phyloP scores from a whole-genome alignment of 2,113 vertebrate genomes.

The Drymodes brunneopygia region DNA sequence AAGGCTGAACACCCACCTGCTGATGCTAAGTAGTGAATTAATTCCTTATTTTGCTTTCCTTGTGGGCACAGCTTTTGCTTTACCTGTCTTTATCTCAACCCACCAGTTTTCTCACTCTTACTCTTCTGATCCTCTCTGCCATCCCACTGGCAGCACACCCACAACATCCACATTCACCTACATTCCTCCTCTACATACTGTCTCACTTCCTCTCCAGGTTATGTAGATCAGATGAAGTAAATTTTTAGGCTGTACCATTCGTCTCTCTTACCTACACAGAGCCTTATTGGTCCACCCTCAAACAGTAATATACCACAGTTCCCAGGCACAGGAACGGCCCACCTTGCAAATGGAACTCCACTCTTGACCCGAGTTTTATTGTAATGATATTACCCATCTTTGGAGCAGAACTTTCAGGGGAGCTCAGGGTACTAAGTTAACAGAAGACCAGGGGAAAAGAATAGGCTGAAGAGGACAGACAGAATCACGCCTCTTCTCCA shows the following conservation, averaged over 20 bases:
- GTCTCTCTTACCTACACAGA: not conserved
- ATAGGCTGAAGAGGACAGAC: not conserved
- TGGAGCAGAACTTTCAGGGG: not conserved
- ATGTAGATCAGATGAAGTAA: not conserved
- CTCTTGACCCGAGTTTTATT: fast-evolving
- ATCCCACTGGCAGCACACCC: not conserved
- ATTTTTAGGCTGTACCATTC: not conserved
- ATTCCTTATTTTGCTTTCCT: not conserved
- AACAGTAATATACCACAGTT: not conserved
- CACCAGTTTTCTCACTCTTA: not conserved
- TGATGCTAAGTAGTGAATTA: not conserved
- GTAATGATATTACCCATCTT: not conserved
- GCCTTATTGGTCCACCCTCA: not conserved
- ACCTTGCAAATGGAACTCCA: not conserved
- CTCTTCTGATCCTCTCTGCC: not conserved
- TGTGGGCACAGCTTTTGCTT: not conserved
- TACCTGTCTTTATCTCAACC: not conserved
- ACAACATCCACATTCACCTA: not conserved
- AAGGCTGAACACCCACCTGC: not conserved
- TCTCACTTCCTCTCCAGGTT: not conserved
- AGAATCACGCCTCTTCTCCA: not conserved
- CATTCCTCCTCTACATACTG: not conserved
- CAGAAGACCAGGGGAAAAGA: not conserved
- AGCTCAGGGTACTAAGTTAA: not conserved
- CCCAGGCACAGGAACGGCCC: not conserved